Evolutionary conservation across 2,113 vertebrate genomes (phyloP), one percentile per base, ranked within the genome.

Genomic region (Vireo altiloquus): DNA sequence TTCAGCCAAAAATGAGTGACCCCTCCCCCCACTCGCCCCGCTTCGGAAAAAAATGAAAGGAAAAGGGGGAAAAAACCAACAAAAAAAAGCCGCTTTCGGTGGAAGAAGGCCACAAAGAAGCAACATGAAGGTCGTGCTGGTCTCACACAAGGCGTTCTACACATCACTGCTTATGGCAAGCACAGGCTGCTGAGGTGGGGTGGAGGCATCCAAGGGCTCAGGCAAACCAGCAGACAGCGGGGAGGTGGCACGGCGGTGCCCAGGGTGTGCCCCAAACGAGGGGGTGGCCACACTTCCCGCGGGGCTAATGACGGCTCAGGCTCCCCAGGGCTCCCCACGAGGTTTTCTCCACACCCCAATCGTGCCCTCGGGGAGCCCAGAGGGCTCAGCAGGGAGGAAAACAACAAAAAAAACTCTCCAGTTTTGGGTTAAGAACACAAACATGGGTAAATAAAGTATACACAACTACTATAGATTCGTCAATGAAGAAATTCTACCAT

Each of bases 401-500:
- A 86, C 72, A 30, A 94, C 37, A 89, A 42, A 42, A 42, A 56
- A 95, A 96, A 61, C 59, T 82, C 91, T 90, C 95, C 72, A 68
- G 95, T 56, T 94, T 79, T 52, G 52, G 89, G 93, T 39, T 83
- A 94, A 96, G 79, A 97, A 97, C 81, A 93, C 27, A 96, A 61
- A 69, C 10, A 71, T 64, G 97, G 97, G 97, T 93, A 98, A 98
- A 97, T 96, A 97, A 98, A 98, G 98, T 98, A 98, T 98, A 97
- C 97, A 98, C 98, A 98, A 96, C 95, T 93, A 97, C 97, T 97
- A 98, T 75, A 95, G 97, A 94, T 98, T 98, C 97, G 96, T 98
- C 97, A 98, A 98, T 98, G 98, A 97, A 98, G 98, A 98, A 98
- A 98, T 97, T 97, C 97, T 98, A 98, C 97, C 97, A 97, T 96